These are phyloP conservation scores for Halictus ligatus DNA, from an alignment of 2,888 invertebrate genomes.

Conservation along the genomic window DNA sequence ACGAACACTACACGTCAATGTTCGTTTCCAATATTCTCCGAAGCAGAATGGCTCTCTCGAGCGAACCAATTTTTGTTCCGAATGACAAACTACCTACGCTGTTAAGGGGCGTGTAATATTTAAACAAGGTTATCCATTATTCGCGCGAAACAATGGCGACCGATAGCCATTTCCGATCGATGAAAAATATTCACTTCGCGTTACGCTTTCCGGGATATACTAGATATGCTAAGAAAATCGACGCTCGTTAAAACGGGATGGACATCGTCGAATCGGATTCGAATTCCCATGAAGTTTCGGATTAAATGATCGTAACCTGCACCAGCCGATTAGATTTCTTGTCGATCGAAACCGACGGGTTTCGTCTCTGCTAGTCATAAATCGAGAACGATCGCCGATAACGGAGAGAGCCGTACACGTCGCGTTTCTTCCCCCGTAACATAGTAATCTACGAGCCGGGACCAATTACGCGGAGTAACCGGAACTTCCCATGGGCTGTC, in stretches of 20 bases:
- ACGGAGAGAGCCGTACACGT: slow-evolving; percentile 34
- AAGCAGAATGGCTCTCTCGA: background rate
- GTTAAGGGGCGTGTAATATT: background rate
- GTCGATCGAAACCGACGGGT: background rate
- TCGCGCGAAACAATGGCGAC: background rate
- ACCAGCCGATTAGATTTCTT: background rate
- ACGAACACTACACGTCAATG: background rate
- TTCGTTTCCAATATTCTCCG: background rate
- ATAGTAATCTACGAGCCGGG: slow-evolving; percentile 57
- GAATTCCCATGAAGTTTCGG: background rate
- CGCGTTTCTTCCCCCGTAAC: slow-evolving; percentile 57
- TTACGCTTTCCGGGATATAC: background rate
- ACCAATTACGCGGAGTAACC: slow-evolving; percentile 64
- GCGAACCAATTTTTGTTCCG: background rate
- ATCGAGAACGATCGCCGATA: slow-evolving; percentile 46
- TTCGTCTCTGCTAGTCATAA: background rate
- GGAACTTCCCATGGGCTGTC: slow-evolving; percentile 59
- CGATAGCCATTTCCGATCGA: background rate
- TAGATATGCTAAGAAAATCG: background rate
- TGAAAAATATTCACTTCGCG: background rate
- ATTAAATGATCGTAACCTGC: background rate
- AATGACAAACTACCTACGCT: background rate
- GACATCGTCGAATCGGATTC: background rate
- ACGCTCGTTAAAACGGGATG: background rate
- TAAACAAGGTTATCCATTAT: background rate